Evolutionary conservation across 2,113 vertebrate species (phyloP).

Genomic region (Gracilinanus agilis): DNA sequence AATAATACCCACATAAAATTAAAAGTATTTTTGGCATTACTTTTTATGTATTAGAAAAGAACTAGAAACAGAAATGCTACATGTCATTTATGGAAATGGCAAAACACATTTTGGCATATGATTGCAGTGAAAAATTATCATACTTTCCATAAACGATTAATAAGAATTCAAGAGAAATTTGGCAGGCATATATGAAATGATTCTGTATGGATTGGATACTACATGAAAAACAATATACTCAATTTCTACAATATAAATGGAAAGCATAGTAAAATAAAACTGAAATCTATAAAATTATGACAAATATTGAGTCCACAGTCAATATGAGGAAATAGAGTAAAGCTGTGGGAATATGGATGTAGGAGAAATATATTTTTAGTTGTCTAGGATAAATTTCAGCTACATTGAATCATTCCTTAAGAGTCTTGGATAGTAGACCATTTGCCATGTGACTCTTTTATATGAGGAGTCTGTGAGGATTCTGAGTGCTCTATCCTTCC

Average conservation of each 20-base stretch:
- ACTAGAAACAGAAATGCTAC: background rate
- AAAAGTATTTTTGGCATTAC: background rate
- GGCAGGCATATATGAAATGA: background rate
- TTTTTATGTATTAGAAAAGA: background rate
- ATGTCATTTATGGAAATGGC: background rate
- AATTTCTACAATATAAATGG: background rate
- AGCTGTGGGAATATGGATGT: background rate
- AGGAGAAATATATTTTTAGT: background rate
- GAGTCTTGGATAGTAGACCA: background rate
- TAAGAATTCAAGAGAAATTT: background rate
- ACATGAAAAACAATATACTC: background rate
- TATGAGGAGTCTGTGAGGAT: background rate
- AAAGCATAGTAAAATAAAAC: background rate
- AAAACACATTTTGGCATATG: background rate
- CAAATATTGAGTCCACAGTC: background rate
- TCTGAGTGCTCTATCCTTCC: background rate
- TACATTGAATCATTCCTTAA: background rate
- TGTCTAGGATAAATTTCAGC: background rate
- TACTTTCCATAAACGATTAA: background rate
- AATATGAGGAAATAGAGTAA: background rate
- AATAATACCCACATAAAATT: background rate
- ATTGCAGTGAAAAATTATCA: background rate
- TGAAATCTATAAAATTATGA: background rate
- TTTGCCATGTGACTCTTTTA: background rate
- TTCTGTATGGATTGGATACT: background rate